These are phyloP conservation scores for Sebastes dallii DNA, from an alignment of 2,797 vertebrate genomes.

Conservation along the genomic window DNA sequence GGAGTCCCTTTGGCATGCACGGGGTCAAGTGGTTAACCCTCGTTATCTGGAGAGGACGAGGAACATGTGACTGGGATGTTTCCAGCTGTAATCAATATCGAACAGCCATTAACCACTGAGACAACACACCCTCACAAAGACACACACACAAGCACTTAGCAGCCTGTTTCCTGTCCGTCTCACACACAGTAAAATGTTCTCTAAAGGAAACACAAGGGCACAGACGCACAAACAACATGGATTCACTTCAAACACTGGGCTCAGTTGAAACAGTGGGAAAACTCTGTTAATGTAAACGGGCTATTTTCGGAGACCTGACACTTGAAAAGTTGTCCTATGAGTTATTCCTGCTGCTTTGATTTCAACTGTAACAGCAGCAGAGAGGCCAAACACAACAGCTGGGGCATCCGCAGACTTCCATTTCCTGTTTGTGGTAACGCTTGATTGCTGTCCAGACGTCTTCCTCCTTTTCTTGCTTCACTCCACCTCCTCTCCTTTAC, in stretches of 20 bases:
- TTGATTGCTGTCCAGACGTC: constrained; percentile 77
- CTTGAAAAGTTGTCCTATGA: constrained; percentile 63
- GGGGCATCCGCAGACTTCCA: constrained; percentile 67
- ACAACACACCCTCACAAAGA: constrained; percentile 50
- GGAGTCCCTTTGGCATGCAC: constrained; percentile 56
- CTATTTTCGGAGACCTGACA: constrained; percentile 66
- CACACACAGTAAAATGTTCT: constrained; percentile 40
- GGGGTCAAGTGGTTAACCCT: constrained; percentile 78
- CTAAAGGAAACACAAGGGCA: constrained; percentile 51
- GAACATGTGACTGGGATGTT: constrained; percentile 64
- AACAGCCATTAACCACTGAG: constrained; percentile 74
- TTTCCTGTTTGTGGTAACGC: constrained; percentile 75
- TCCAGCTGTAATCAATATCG: constrained; percentile 78
- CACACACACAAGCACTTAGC: constrained; percentile 29
- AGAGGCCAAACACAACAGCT: constrained; percentile 70
- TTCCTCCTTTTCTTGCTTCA: constrained; percentile 54
- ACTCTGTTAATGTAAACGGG: constrained; percentile 65
- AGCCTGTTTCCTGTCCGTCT: constrained; percentile 41
- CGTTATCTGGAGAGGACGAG: constrained; percentile 72
- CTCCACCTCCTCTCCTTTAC: constrained; percentile 40
- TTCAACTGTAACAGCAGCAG: constrained; percentile 48
- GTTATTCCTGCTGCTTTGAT: constrained; percentile 68
- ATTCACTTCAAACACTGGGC: constrained; percentile 61
- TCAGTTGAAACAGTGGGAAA: constrained; percentile 62
- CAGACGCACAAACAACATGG: constrained; percentile 64